Evolutionary conservation across 2,888 invertebrate species (phyloP).

Genomic region (Drosophila vallismaia): DNA sequence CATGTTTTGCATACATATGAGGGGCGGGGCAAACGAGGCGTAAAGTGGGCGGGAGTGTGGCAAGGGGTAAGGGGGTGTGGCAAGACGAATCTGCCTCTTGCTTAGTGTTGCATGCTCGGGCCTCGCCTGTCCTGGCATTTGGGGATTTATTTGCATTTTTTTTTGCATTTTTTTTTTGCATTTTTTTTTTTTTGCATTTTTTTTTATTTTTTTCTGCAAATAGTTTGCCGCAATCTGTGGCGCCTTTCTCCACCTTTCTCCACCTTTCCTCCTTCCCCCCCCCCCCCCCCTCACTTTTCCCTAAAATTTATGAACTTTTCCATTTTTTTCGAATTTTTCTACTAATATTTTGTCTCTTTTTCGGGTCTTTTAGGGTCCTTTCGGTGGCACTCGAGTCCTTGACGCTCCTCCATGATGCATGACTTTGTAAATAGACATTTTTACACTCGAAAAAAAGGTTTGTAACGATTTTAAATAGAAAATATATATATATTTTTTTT

Average conservation of each 20-base stretch:
- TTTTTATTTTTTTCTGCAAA: conserved; percentile 61
- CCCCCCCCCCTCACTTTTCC: neutral
- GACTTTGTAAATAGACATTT: conserved; percentile 75
- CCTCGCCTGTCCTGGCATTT: conserved; percentile 49
- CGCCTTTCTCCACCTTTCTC: conserved; percentile 37
- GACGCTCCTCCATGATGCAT: conserved; percentile 71
- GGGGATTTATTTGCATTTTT: conserved; percentile 74
- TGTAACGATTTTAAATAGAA: conserved; percentile 39
- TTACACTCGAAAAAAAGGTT: conserved; percentile 74
- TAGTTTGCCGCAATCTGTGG: conserved; percentile 75
- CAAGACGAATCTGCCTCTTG: conserved; percentile 49
- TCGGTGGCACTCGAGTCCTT: conserved; percentile 9
- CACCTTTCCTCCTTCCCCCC: neutral
- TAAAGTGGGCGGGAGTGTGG: too few relatives aligned
- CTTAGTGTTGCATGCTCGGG: conserved; percentile 60
- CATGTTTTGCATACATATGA: conserved; percentile 59
- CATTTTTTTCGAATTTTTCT: conserved; percentile 11
- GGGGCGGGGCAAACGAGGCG: conserved; percentile 60
- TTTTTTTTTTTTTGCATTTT: conserved; percentile 52
- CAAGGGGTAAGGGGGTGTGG: conserved; percentile 42
- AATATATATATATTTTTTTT: too few relatives aligned
- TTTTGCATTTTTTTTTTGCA: conserved; percentile 16
- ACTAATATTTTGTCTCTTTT: conserved; percentile 2
- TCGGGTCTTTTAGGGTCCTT: conserved; percentile 1
- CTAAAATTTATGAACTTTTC: conserved; percentile 71